phyloP scores from a whole-genome alignment of 2,888 invertebrate genomes.

The Clusia tigrina region DNA sequence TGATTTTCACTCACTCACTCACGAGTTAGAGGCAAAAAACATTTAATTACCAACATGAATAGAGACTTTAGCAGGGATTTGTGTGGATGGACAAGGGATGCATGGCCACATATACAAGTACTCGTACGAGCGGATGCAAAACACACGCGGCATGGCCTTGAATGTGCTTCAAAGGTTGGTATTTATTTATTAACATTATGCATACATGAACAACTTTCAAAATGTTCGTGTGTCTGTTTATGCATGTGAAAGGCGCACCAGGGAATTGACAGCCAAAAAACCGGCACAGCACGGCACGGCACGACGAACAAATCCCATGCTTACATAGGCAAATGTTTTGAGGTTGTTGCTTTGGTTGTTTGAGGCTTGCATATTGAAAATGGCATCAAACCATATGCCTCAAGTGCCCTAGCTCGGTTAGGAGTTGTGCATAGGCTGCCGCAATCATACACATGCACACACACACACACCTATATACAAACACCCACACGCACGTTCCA shows the following conservation, averaged over 20 bases:
- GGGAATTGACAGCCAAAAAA: constrained; percentile 14
- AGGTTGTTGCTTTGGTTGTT: not conserved
- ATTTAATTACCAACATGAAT: constrained; percentile 44
- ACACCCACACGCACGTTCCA: not conserved
- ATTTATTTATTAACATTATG: constrained; percentile 30
- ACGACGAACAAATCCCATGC: not conserved
- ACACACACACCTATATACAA: not conserved
- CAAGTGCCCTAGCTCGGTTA: too few relatives aligned
- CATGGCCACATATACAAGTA: not conserved
- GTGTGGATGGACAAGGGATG: not conserved
- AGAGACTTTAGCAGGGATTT: constrained; percentile 29
- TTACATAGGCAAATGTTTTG: not conserved
- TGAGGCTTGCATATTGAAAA: not conserved
- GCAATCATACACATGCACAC: too few relatives aligned
- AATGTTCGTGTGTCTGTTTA: not conserved
- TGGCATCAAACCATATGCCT: not conserved
- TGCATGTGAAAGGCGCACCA: constrained; percentile 6
- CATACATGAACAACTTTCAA: constrained; percentile 30
- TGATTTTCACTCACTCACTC: constrained; percentile 39
- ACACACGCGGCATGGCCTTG: not conserved
- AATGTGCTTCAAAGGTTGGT: not conserved
- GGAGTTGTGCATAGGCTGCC: too few relatives aligned
- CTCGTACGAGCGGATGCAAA: not conserved
- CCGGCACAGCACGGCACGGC: not conserved
- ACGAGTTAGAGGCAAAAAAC: constrained; percentile 20